Percentiles rank a stretch among this genome's conserved stretches.
Conservation (phyloP, 2,113 vertebrate species). For the Coryphaenoides rupestris region DNA sequence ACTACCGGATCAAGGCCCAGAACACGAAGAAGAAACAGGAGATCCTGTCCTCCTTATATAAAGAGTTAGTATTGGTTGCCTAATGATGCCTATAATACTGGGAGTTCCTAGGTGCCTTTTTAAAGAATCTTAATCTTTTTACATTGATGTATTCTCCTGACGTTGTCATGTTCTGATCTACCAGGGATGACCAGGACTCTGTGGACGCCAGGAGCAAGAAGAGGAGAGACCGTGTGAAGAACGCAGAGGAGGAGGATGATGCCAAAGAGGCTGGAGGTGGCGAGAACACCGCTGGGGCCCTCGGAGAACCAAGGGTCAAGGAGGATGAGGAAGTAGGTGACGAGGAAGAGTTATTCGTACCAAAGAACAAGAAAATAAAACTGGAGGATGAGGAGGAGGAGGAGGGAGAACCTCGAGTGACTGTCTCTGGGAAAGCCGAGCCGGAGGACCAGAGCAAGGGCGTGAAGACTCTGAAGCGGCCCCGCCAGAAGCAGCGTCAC, state of each 20-base stretch:
- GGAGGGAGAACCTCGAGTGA: conserved; percentile 16
- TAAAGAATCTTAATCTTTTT: too few relatives aligned
- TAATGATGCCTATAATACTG: too few relatives aligned
- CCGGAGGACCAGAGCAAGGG: conserved; percentile 6
- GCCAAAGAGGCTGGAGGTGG: conserved; percentile 14
- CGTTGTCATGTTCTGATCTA: conserved; percentile 2
- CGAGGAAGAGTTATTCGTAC: conserved; percentile 55
- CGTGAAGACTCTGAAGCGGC: conserved; percentile 41
- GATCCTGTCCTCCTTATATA: conserved; percentile 74
- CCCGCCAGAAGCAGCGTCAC: conserved; percentile 55
- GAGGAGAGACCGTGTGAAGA: conserved; percentile 38
- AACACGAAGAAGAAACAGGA: conserved; percentile 76
- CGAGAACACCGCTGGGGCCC: background rate
- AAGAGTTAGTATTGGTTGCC: conserved; percentile 72
- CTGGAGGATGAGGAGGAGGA: background rate
- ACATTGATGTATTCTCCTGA: too few relatives aligned
- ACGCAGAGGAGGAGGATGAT: conserved; percentile 15
- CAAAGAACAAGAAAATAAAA: conserved; percentile 53
- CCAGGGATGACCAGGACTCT: conserved; percentile 49
- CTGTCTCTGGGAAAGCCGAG: background rate
- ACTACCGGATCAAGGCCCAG: conserved; percentile 75
- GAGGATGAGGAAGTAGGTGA: conserved; percentile 36
- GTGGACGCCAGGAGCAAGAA: conserved; percentile 69
- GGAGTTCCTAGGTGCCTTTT: too few relatives aligned
- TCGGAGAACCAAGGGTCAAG: background rate